These are phyloP conservation scores for Tyria jacobaeae DNA, from an alignment of 2,888 invertebrate species.

Conservation along the genomic window DNA sequence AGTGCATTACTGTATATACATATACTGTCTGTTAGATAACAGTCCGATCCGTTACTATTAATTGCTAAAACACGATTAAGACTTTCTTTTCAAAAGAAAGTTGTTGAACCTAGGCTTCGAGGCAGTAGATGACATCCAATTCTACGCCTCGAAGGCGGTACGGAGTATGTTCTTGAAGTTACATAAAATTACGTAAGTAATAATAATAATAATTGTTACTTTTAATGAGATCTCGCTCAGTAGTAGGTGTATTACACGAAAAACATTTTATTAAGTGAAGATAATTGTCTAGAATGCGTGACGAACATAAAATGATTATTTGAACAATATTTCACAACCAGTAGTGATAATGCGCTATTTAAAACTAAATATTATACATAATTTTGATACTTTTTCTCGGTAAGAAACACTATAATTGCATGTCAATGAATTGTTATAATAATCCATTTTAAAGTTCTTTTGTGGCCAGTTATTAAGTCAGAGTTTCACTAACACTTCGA, in stretches of 20 bases:
- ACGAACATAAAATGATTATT: conserved; percentile 12
- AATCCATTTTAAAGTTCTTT: conserved; percentile 23
- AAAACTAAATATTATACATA: conserved; percentile 5
- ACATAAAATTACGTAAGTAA: conserved; percentile 10
- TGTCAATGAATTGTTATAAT: conserved; percentile 19
- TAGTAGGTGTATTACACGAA: not conserved
- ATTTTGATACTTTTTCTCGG: conserved; percentile 10
- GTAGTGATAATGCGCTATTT: not conserved
- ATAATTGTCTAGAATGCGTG: conserved; percentile 16
- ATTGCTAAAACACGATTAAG: too few species aligned
- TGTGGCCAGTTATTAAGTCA: conserved; percentile 40
- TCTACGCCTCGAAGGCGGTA: too few species aligned
- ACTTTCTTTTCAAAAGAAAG: too few species aligned
- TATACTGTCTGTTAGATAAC: too few species aligned
- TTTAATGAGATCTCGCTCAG: conserved; percentile 6
- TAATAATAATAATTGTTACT: conserved; percentile 11
- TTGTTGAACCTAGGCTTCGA: too few species aligned
- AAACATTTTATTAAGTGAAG: conserved; percentile 10
- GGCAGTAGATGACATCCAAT: too few species aligned
- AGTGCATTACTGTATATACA: too few species aligned
- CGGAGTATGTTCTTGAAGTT: not conserved
- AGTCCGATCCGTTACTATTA: too few species aligned
- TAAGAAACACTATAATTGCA: conserved; percentile 20
- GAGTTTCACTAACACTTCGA: too few species aligned
- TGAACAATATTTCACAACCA: conserved; percentile 23